A percentile compares a stretch with the other conserved stretches of the same genome.
These are phyloP conservation scores for Dysidea cf. avara DNA, from an alignment of 37 sponge, comb jelly and placozoan species.

Conservation along the genomic window DNA sequence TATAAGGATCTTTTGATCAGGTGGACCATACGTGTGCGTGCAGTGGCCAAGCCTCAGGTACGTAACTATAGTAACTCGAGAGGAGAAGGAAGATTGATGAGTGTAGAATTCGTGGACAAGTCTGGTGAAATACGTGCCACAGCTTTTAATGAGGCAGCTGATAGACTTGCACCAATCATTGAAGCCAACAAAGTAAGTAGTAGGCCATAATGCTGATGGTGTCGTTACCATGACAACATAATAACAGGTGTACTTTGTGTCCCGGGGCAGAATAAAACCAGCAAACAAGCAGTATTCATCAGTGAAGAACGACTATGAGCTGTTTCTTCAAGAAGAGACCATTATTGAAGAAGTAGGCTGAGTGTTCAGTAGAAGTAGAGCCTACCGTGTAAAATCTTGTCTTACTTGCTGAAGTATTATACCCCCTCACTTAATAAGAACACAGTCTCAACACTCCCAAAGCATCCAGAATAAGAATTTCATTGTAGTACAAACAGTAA, in stretches of 20 bases:
- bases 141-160: constrained; percentile 83
- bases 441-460: no score
- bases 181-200: constrained; percentile 72
- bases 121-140: constrained; percentile 79
- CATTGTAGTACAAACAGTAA: no score
- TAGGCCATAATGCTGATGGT: not conserved
- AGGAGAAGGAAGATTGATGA: constrained; percentile 85
- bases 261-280: constrained; percentile 69
- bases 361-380: not conserved
- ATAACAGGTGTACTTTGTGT: constrained; percentile 75
- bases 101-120: constrained; percentile 84
- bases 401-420: no score
- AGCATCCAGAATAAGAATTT: no score
- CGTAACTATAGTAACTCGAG: constrained; percentile 85
- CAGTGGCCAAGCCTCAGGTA: constrained; percentile 75
- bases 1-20: no score
- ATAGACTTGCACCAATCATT: constrained; percentile 53
- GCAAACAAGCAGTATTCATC: constrained; percentile 88
- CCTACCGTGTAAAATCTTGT: no score
- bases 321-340: constrained; percentile 71
- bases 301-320: constrained; percentile 89
- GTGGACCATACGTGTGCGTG: constrained; percentile 90
- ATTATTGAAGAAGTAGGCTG: constrained; percentile 64
- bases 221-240: not conserved
- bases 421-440: no score